These are phyloP conservation scores for Reticulitermes speratus DNA, from an alignment of 1,140 invertebrate genomes.

Conservation along the genomic window DNA sequence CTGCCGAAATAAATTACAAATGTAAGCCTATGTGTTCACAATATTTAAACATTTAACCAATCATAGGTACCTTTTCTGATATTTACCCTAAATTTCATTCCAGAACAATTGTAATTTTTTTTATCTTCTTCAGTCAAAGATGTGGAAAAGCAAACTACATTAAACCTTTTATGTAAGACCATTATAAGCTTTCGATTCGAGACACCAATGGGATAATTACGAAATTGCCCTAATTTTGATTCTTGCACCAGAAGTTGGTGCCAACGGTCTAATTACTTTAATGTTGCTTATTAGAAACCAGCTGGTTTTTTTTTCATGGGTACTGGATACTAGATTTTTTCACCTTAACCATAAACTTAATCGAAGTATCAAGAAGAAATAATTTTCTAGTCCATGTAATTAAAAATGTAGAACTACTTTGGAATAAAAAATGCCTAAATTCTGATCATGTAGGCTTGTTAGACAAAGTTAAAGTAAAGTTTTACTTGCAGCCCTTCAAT, in stretches of 20 bases:
- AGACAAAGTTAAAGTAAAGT: neutral
- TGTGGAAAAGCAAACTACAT: neutral
- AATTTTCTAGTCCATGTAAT: neutral
- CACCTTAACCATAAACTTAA: neutral
- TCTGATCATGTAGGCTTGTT: neutral
- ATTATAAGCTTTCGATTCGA: neutral
- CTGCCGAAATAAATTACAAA: too few relatives aligned
- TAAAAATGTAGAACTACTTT: neutral
- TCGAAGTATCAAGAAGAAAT: neutral
- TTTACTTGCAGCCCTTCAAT: neutral
- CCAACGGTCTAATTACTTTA: neutral
- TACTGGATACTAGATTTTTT: neutral
- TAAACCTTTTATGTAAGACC: neutral
- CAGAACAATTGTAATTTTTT: too few relatives aligned
- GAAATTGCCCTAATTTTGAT: neutral
- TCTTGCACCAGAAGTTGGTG: neutral
- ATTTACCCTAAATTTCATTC: too few relatives aligned
- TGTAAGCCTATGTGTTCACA: too few relatives aligned
- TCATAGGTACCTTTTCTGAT: too few relatives aligned
- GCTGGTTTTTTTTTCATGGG: neutral
- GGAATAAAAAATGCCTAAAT: neutral
- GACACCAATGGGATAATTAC: neutral
- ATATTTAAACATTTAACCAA: too few relatives aligned
- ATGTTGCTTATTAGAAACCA: neutral
- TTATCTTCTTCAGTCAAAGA: too few relatives aligned